Percentiles rank a stretch among this genome's conserved stretches.
Evolutionary conservation across 2,888 invertebrate species (phyloP).

Genomic region (Lymantria monacha): DNA sequence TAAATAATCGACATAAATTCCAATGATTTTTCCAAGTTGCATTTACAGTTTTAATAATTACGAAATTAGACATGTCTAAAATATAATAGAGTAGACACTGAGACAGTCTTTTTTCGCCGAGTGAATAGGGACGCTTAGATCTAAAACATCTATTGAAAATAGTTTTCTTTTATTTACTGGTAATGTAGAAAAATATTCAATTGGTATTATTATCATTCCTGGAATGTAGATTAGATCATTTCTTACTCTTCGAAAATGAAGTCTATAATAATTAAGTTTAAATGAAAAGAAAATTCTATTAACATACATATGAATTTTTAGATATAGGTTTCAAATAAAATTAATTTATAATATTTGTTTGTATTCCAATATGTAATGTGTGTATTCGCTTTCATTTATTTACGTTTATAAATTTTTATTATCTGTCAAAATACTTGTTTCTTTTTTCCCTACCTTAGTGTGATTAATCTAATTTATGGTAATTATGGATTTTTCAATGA

Average conservation of each 20-base stretch:
- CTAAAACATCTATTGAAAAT: no score
- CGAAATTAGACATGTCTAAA: no score
- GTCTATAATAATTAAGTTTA: constrained; percentile 40
- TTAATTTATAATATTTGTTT: constrained; percentile 40
- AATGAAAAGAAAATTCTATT: constrained; percentile 43
- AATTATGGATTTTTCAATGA: no score
- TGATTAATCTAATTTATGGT: no score
- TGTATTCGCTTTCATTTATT: constrained; percentile 59
- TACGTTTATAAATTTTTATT: constrained; percentile 48
- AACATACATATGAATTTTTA: constrained; percentile 52
- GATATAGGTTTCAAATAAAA: constrained; percentile 24
- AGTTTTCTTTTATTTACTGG: no score
- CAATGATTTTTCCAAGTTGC: constrained; percentile 5
- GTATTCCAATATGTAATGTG: constrained; percentile 56
- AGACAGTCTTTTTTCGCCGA: no score
- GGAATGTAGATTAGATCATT: constrained; percentile 17
- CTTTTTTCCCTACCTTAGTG: constrained; percentile 8
- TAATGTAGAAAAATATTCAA: constrained; percentile 4
- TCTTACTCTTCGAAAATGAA: constrained; percentile 44
- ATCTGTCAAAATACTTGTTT: constrained; percentile 23
- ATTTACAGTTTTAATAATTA: constrained; percentile 7
- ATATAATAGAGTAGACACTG: no score
- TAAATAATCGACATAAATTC: neutral
- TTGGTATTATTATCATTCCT: constrained; percentile 49
- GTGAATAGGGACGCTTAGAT: no score